Evolutionary conservation across 2,888 invertebrate species (phyloP).

Genomic region (Brachyptera putata): DNA sequence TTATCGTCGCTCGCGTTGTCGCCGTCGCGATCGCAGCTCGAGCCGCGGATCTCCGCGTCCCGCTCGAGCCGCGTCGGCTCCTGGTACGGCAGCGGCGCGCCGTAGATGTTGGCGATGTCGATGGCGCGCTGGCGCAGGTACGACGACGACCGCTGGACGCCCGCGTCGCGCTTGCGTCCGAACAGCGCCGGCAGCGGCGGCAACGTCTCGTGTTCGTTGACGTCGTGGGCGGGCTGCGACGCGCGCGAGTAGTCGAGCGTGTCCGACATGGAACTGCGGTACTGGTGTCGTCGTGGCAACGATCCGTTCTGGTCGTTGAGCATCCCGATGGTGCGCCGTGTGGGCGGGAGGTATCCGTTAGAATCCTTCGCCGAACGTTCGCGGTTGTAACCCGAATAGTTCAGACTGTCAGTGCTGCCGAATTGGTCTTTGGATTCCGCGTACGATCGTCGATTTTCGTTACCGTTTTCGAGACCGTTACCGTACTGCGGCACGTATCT

Average conservation of each 20-base stretch:
- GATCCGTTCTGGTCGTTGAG: background rate
- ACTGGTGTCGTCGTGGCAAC: background rate
- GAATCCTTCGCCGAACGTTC: background rate
- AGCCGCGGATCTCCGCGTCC: background rate
- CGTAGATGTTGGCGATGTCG: constrained; percentile 11
- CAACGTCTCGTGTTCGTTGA: background rate
- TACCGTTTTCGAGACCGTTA: background rate
- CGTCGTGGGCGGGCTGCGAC: background rate
- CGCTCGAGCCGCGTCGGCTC: constrained; percentile 2
- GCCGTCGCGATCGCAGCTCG: background rate
- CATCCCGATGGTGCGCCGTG: background rate
- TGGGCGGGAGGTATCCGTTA: background rate
- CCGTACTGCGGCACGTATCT: background rate
- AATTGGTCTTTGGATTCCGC: background rate
- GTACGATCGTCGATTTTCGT: background rate
- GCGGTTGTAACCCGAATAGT: background rate
- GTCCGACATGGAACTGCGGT: constrained; percentile 13
- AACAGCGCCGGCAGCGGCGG: background rate
- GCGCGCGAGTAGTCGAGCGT: background rate
- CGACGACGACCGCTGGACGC: background rate
- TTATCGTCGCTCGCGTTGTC: background rate
- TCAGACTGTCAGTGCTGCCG: background rate
- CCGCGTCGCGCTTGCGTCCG: too few species aligned
- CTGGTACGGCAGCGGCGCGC: background rate
- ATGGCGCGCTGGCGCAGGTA: constrained; percentile 15